phyloP scores from a whole-genome alignment of 2,888 invertebrate species.

The Pycnomerus fuliginosus region DNA sequence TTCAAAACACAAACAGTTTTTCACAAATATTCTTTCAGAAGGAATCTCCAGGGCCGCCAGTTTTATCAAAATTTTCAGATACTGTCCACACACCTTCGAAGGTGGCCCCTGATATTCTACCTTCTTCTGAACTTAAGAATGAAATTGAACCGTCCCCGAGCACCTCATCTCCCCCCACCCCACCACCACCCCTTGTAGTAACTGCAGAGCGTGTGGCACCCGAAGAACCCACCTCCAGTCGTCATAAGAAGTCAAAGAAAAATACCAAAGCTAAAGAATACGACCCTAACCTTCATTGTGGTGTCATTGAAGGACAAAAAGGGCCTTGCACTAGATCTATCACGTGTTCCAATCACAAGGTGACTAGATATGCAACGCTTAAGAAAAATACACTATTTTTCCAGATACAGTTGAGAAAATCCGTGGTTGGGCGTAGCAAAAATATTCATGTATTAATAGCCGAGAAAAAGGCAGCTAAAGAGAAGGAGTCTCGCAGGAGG shows the following conservation, averaged over 20 bases:
- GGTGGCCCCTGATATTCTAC: slow-evolving; percentile 11
- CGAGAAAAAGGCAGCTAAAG: slow-evolving; percentile 42
- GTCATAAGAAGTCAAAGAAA: slow-evolving; percentile 35
- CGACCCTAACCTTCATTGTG: slow-evolving; percentile 82
- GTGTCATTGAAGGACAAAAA: slow-evolving; percentile 68
- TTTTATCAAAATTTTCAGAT: slow-evolving; percentile 17
- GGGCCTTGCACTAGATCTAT: slow-evolving; percentile 79
- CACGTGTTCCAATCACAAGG: slow-evolving; percentile 57
- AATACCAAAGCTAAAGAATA: slow-evolving; percentile 57
- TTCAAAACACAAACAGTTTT: slow-evolving; percentile 1
- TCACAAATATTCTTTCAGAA: slow-evolving; percentile 11
- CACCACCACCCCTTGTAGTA: slow-evolving; percentile 28
- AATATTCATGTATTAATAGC: slow-evolving; percentile 43
- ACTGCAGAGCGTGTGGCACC: no score
- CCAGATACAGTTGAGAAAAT: slow-evolving; percentile 43
- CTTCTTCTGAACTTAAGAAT: slow-evolving; percentile 5
- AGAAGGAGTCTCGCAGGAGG: slow-evolving; percentile 35
- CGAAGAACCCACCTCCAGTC: slow-evolving; percentile 27
- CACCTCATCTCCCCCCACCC: slow-evolving; percentile 22
- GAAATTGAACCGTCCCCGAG: slow-evolving; percentile 16
- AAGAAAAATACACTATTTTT: slow-evolving; percentile 21
- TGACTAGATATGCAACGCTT: no score
- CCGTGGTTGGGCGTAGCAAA: slow-evolving; percentile 43
- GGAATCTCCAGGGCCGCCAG: slow-evolving; percentile 16
- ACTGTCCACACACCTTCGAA: slow-evolving; percentile 10